Percentiles rank a stretch among this genome's conserved stretches.
These are phyloP conservation scores for Ispidina lecontei DNA, from an alignment of 2,797 vertebrate genomes.

Conservation along the genomic window DNA sequence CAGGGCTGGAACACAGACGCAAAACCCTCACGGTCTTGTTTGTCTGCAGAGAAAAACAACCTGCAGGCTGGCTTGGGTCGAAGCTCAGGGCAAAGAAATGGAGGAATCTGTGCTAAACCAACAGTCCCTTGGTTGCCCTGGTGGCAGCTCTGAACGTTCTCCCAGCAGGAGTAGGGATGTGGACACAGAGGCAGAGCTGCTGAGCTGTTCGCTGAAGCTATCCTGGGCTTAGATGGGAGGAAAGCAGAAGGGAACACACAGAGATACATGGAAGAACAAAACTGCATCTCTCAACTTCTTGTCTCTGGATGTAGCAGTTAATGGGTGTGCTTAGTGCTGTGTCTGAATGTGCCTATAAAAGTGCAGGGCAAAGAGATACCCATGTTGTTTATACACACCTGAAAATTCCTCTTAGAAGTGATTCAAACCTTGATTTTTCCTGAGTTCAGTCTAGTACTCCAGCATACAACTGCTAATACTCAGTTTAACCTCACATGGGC, in stretches of 20 bases:
- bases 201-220: not conserved
- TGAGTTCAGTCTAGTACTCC: not conserved
- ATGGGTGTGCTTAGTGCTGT: not conserved
- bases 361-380: not conserved
- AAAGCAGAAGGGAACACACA: not conserved
- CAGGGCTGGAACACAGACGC: not conserved
- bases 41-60: not conserved
- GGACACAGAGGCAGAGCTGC: not conserved
- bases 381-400: fast-evolving
- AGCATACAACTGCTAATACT: not conserved
- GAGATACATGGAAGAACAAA: not conserved
- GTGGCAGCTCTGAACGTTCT: not conserved
- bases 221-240: not conserved
- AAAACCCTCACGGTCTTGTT: not conserved
- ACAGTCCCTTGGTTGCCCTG: fast-evolving
- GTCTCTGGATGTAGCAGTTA: not conserved
- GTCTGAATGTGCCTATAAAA: fast-evolving
- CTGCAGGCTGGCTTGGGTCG: not conserved
- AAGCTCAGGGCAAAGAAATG: not conserved
- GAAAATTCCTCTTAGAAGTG: not conserved
- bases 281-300: not conserved
- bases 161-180: not conserved
- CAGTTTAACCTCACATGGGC: not conserved
- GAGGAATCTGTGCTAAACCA: not conserved
- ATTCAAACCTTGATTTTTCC: not conserved